Evolutionary conservation across 1,140 invertebrate species (phyloP).

Genomic region (Polypedilum pembai): DNA sequence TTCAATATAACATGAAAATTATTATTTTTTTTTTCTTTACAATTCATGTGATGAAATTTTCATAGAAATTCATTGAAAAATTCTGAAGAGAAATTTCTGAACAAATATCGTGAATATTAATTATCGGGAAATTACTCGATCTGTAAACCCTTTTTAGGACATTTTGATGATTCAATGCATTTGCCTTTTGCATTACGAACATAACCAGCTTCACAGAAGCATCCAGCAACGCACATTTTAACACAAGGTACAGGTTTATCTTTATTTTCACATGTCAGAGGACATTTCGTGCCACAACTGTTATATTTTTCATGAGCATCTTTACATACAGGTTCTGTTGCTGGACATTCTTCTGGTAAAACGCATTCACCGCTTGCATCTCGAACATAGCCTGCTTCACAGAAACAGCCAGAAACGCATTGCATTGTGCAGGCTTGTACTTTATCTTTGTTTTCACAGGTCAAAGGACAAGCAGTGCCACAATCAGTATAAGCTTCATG

Average conservation of each 20-base stretch:
- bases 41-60: too few species aligned
- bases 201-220: not conserved
- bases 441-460: not conserved
- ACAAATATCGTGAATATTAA: too few species aligned
- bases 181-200: not conserved
- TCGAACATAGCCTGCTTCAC: not conserved
- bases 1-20: too few species aligned
- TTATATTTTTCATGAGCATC: not conserved
- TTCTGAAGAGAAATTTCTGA: too few species aligned
- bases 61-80: too few species aligned
- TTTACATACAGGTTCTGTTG: not conserved
- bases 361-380: not conserved
- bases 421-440: not conserved
- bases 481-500: constrained; percentile 30
- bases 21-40: too few species aligned
- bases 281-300: not conserved
- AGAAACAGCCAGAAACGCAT: constrained; percentile 30
- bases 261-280: not conserved
- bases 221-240: not conserved
- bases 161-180: too few species aligned
- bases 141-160: too few species aligned
- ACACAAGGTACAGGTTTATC: not conserved
- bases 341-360: not conserved
- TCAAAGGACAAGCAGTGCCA: constrained; percentile 26
- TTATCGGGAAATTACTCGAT: too few species aligned